Percentiles rank a stretch among this genome's conserved stretches.
phyloP scores from a whole-genome alignment of 2,113 vertebrate genomes.

The Pseudorectes ferrugineus region DNA sequence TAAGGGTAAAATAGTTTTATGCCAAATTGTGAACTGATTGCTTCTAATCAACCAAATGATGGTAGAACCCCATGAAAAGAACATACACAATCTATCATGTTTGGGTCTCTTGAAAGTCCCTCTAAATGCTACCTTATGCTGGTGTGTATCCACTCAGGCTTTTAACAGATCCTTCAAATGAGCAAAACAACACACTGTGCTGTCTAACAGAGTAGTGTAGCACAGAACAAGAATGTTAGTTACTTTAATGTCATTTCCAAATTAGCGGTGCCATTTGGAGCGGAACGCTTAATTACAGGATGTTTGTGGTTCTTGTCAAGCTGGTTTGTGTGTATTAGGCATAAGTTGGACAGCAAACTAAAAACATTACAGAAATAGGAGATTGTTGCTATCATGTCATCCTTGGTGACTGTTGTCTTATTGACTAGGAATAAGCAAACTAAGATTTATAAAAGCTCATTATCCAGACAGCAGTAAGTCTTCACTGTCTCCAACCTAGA shows the following conservation, averaged over 20 bases:
- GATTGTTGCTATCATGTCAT: neutral
- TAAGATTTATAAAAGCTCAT: neutral
- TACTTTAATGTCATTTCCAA: neutral
- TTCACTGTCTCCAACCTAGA: neutral
- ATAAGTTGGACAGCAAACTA: neutral
- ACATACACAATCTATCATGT: neutral
- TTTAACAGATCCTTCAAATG: neutral
- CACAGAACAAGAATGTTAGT: neutral
- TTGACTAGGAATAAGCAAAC: neutral
- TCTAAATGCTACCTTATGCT: neutral
- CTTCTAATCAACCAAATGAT: conserved; percentile 51
- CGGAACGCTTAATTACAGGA: conserved; percentile 19
- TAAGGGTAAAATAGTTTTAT: neutral
- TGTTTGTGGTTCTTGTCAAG: conserved; percentile 36
- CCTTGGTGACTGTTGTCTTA: neutral
- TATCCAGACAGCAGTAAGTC: neutral
- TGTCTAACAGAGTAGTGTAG: neutral
- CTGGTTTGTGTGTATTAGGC: neutral
- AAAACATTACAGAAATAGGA: neutral
- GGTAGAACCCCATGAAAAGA: neutral
- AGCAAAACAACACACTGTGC: neutral
- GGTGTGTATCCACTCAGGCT: neutral
- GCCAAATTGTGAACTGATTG: conserved; percentile 53
- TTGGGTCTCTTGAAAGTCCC: neutral
- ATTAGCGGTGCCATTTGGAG: conserved; percentile 26